A percentile compares a stretch with the other conserved stretches of the same genome.
Evolutionary conservation across 2,113 vertebrate genomes (phyloP).

Genomic region (Campylorhamphus procurvoides): DNA sequence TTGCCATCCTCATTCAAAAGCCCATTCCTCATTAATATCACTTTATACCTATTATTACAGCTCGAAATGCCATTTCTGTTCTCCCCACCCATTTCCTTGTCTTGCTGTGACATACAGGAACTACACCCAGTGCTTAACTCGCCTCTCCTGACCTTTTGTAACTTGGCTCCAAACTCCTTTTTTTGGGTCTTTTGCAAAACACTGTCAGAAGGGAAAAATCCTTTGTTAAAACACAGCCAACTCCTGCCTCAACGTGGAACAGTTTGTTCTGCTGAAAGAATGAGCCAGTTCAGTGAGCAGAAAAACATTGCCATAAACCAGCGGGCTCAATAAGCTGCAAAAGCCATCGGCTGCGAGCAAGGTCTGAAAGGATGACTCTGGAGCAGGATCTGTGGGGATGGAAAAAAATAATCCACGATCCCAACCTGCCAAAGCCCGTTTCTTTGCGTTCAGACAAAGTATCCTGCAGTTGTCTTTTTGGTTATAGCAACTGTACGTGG

Average conservation of each 20-base stretch:
- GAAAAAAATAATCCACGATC: background rate
- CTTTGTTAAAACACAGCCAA: slow-evolving; percentile 84
- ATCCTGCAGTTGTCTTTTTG: slow-evolving; percentile 47
- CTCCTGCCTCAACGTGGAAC: slow-evolving; percentile 80
- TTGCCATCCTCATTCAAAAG: slow-evolving; percentile 44
- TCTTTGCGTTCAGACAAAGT: background rate
- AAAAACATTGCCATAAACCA: slow-evolving; percentile 79
- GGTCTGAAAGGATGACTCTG: background rate
- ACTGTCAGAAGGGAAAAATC: slow-evolving; percentile 76
- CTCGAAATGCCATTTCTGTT: slow-evolving; percentile 64
- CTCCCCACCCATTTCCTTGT: slow-evolving; percentile 78
- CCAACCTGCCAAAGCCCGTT: background rate
- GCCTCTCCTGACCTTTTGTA: slow-evolving; percentile 83
- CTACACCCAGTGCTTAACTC: slow-evolving; percentile 78
- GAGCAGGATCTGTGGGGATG: background rate
- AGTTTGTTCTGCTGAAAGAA: slow-evolving; percentile 84
- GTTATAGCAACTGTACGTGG: slow-evolving; percentile 9
- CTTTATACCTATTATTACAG: slow-evolving; percentile 50
- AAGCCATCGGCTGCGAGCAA: slow-evolving; percentile 20
- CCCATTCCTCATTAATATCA: slow-evolving; percentile 59
- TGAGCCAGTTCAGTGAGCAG: slow-evolving; percentile 83
- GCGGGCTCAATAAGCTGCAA: slow-evolving; percentile 64
- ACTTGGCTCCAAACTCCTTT: slow-evolving; percentile 82
- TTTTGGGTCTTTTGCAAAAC: slow-evolving; percentile 82
- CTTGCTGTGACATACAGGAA: slow-evolving; percentile 81